A percentile compares a stretch with the other conserved stretches of the same genome.
These are phyloP conservation scores for Caenorhabditis drosophilae DNA, from an alignment of 2,888 invertebrate species.

Conservation along the genomic window DNA sequence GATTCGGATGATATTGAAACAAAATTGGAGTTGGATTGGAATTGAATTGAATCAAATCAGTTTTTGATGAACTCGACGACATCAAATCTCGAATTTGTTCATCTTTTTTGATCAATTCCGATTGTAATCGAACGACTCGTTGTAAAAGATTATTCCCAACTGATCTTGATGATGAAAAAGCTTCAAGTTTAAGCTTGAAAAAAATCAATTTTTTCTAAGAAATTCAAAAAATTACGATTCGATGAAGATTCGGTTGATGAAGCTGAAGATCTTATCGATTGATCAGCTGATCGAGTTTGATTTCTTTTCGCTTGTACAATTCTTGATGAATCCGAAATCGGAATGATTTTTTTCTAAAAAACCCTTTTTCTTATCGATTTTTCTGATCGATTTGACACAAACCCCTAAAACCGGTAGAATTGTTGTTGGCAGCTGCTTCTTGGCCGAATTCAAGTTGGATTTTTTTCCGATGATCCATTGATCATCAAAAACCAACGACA, in stretches of 20 bases:
- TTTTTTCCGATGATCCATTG: constrained; percentile 30
- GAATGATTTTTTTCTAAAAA: neutral
- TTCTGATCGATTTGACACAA: no score
- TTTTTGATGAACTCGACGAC: neutral
- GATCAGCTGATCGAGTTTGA: constrained; percentile 3
- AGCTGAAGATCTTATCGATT: constrained; percentile 16
- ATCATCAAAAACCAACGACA: constrained; percentile 24
- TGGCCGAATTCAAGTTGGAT: constrained; percentile 9
- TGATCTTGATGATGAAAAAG: constrained; percentile 10
- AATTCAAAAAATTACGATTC: neutral
- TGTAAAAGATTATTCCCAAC: constrained; percentile 52
- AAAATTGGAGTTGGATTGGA: neutral
- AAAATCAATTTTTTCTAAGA: neutral
- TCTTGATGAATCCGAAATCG: no score
- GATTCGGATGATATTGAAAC: neutral
- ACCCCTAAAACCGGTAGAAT: constrained; percentile 10
- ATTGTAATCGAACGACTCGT: constrained; percentile 53
- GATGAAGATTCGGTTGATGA: constrained; percentile 24
- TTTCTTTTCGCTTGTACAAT: neutral
- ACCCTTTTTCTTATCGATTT: neutral
- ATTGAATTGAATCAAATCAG: neutral
- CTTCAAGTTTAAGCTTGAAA: neutral
- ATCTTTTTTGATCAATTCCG: constrained; percentile 50
- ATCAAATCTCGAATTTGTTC: constrained; percentile 37
- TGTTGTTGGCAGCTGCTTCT: neutral